Evolutionary conservation across 2,113 vertebrate genomes (phyloP).

Genomic region (Eubucco bourcierii): DNA sequence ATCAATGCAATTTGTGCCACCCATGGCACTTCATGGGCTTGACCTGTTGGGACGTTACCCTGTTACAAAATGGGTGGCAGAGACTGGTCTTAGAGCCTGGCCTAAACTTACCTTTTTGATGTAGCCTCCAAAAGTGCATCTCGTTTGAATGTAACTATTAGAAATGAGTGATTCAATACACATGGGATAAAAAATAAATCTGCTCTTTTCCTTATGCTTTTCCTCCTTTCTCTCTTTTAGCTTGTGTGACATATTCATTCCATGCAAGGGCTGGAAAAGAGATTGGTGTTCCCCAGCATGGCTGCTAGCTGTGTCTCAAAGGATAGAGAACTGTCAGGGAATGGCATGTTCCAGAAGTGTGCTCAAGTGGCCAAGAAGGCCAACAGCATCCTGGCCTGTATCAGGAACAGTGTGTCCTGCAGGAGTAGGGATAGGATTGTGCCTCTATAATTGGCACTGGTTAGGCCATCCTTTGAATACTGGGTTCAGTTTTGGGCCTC

Average conservation of each 20-base stretch:
- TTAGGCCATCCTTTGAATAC: too few relatives aligned
- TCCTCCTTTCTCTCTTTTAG: neutral
- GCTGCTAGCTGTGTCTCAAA: neutral
- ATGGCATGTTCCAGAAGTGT: neutral
- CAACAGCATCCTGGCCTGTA: too few relatives aligned
- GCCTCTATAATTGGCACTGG: too few relatives aligned
- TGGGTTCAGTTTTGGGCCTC: too few relatives aligned
- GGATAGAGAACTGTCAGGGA: neutral
- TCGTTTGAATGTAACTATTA: neutral
- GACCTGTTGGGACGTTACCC: accelerated
- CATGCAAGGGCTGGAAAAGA: neutral
- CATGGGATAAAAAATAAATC: neutral
- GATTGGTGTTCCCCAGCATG: accelerated
- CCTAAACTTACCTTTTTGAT: neutral
- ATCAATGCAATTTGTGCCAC: neutral
- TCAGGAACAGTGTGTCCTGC: too few relatives aligned
- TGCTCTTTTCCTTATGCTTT: neutral
- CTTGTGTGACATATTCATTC: neutral
- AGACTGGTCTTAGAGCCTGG: neutral
- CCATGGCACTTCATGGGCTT: neutral
- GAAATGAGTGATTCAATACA: neutral
- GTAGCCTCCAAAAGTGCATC: neutral
- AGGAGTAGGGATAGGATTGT: too few relatives aligned
- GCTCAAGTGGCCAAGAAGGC: too few relatives aligned
- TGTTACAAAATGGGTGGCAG: neutral